Evolutionary conservation across 2,888 invertebrate genomes (phyloP), one percentile per base, ranked within the genome.

Genomic region (Polietes domitor): DNA sequence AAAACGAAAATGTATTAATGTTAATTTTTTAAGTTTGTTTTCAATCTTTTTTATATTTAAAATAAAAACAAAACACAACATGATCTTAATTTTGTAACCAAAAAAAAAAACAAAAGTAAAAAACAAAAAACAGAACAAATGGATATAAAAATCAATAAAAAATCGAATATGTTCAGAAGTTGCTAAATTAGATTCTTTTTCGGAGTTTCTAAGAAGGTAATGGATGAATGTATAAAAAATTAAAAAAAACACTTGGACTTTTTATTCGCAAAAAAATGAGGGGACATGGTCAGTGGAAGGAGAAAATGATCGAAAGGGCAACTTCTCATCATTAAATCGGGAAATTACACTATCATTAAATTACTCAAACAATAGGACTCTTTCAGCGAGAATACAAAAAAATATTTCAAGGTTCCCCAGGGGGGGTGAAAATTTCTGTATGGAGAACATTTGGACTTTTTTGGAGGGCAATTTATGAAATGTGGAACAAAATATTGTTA

Each of bases 61-160:
- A 77, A 71, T 28, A 43, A 75, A 75, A 37, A 68, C 17, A 43
- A 65, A 70, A 28, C 58, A 77, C 28, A n/a, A 80, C 43, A 83
- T 50, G 77, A 80, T 80, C 77, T 83, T 80, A 75, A 77, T 78
- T 80, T 80, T 80, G 72, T 83, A 83, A 83, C 79, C 75, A 83
- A 83, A 83, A 82, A 68, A 68, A 65, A 55, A 21, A 77, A 50
- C 15, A 53, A 71, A 72, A 61, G 21, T 47, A 26, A 32, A 50
- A 37, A 65, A 28, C 15, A 61, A 58, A 50, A 24, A 68, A 43
- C 9, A 65, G 47, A 68, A 50, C 47, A 21, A 72, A 79, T 47
- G 47, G 6, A 47, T 47, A 47, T 58, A 53, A 83, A 65, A 74
- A 12, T 41, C 41, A 65, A 65, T 43, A 41, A 68, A 68, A n/a